These are phyloP conservation scores for Drosophila sulfurigaster DNA, from an alignment of 1,140 invertebrate species.

Conservation along the genomic window DNA sequence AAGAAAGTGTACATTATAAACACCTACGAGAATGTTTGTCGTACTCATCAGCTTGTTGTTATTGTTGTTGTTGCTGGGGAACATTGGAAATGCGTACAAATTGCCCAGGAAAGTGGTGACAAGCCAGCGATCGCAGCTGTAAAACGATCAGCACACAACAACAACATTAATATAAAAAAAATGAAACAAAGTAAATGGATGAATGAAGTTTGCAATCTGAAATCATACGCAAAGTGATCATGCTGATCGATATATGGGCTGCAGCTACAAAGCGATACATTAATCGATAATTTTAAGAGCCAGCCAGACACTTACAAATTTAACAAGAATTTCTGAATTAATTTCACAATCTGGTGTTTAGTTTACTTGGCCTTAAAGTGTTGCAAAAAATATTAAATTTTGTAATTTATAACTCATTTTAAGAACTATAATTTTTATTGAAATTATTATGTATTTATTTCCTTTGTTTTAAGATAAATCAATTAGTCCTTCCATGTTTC, in stretches of 20 bases:
- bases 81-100: slow-evolving; percentile 75
- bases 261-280: slow-evolving; percentile 24
- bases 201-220: slow-evolving; percentile 40
- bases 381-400: neutral
- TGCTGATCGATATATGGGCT: slow-evolving; percentile 44
- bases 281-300: slow-evolving; percentile 10
- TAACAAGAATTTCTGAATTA: neutral
- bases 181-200: slow-evolving; percentile 57
- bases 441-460: neutral
- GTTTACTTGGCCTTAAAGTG: neutral
- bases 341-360: neutral
- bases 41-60: slow-evolving; percentile 22
- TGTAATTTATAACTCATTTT: too few species aligned
- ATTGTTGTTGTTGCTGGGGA: slow-evolving; percentile 32
- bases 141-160: slow-evolving; percentile 30
- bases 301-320: neutral
- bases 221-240: slow-evolving; percentile 26
- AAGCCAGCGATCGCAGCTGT: slow-evolving; percentile 56
- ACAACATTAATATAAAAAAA: slow-evolving; percentile 40
- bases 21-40: slow-evolving; percentile 75
- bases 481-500: slow-evolving; percentile 16
- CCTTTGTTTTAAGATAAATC: neutral
- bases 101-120: slow-evolving; percentile 80
- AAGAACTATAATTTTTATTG: neutral
- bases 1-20: slow-evolving; percentile 81